A percentile compares a stretch with the other conserved stretches of the same genome.
These are phyloP conservation scores for Eolophus roseicapilla DNA, from an alignment of 2,113 vertebrate species.

Conservation along the genomic window DNA sequence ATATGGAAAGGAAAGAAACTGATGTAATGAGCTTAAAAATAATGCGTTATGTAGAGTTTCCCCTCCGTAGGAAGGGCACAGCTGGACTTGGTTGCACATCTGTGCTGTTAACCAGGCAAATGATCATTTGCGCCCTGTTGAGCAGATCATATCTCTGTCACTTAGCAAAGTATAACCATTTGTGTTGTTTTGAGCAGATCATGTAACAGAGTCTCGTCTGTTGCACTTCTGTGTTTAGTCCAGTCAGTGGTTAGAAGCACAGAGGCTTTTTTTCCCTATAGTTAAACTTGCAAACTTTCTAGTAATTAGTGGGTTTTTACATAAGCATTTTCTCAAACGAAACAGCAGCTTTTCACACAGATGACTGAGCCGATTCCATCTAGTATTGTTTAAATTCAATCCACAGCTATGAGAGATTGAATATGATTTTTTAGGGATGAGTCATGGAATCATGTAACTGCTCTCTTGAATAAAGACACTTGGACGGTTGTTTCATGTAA, in stretches of 20 bases:
- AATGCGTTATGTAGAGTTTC: not conserved
- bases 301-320: not conserved
- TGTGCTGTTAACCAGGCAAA: not conserved
- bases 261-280: not conserved
- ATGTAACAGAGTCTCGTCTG: not conserved
- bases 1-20: not conserved
- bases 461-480: not conserved
- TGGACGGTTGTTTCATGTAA: not conserved
- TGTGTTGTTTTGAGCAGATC: not conserved
- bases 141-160: not conserved
- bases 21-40: not conserved
- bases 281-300: not conserved
- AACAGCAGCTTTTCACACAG: not conserved
- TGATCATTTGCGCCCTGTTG: not conserved
- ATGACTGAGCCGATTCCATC: not conserved
- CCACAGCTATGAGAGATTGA: not conserved
- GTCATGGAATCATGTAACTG: not conserved
- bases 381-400: not conserved
- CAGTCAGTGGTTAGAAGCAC: not conserved
- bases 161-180: accelerated
- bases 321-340: not conserved
- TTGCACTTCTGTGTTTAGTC: not conserved
- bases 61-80: not conserved
- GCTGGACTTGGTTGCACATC: not conserved
- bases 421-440: not conserved